Evolutionary conservation across 2,797 vertebrate genomes (phyloP), one percentile per base, ranked within the genome.

Genomic region (Monodelphis domestica): DNA sequence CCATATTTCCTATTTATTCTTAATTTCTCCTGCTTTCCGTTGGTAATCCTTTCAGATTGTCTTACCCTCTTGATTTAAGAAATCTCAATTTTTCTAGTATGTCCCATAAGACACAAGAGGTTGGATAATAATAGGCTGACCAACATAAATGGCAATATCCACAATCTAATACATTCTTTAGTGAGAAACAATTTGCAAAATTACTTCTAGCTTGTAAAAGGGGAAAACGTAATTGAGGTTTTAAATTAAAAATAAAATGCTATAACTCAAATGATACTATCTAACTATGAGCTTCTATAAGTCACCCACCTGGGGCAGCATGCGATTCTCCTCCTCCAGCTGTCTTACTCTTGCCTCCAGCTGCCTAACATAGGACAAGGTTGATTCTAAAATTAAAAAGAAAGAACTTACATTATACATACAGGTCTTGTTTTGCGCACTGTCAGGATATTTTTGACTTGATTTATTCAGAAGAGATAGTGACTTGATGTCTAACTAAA

Each of bases 331-430:
- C 97, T 99, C 98, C 97, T 99, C 98, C 98, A 99, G 98, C 98
- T 99, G 98, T 98, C 98, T 99, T 97, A 99, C 98, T 98, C 98
- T 98, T 95, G 98, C 98, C 98, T 99, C 98, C 98, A 99, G 98
- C 98, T 99, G 98, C 98, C 98, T 99, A 98, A 99, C 98, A 98
- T 99, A 98, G 98, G 98, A 98, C 98, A 99, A 98, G 97, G 98
- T 98, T 98, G 98, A 98, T 98, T 99, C 98, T 99, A 98, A 98
- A 98, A 98, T 98, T 97, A 97, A 98, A 98, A 98, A 98, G 97
- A 98, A 97, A 98, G 97, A 98, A 97, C 98, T 98, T 92, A 1
- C 96, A 98, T 99, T 99, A 98, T 97, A 98, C 98, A 98, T 96
- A 98, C 89, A 98, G 96, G 93, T 98, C 97, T 97, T 93, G 93